Evolutionary conservation across 2,888 invertebrate species (phyloP).

Genomic region (Thereva nobilitata): DNA sequence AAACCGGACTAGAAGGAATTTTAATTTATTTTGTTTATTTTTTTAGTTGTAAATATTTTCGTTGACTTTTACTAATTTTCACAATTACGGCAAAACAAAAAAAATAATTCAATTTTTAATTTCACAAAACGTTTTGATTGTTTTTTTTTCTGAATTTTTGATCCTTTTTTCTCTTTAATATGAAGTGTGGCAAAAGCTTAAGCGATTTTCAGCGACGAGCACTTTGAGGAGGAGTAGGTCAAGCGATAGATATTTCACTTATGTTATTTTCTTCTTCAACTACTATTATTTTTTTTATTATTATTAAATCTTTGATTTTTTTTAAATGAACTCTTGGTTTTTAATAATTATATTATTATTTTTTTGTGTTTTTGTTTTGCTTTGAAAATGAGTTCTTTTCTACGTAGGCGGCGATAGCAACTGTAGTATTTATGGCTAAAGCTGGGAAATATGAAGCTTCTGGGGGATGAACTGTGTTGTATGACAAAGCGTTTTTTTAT

Average conservation of each 20-base stretch:
- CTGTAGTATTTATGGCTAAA: constrained; percentile 16
- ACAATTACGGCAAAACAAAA: neutral
- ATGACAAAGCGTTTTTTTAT: constrained; percentile 28
- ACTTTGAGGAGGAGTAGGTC: neutral
- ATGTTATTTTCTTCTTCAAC: no score
- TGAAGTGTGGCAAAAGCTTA: constrained; percentile 1
- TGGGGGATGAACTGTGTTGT: constrained; percentile 20
- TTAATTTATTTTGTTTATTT: constrained; percentile 16
- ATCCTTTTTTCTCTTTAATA: constrained; percentile 1
- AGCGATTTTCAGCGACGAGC: neutral
- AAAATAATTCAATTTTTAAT: no score
- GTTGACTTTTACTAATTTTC: constrained; percentile 16
- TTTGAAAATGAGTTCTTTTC: neutral
- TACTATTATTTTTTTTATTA: neutral
- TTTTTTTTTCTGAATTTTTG: neutral
- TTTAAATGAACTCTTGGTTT: neutral
- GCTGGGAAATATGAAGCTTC: constrained; percentile 29
- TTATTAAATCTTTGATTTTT: no score
- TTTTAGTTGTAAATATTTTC: constrained; percentile 15
- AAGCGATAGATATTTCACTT: no score
- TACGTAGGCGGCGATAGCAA: constrained; percentile 17
- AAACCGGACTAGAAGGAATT: constrained; percentile 41
- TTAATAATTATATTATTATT: neutral
- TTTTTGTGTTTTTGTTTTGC: neutral
- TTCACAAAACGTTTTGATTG: no score